phyloP scores from a whole-genome alignment of 1,140 invertebrate species.

The Zaprionus taronus region DNA sequence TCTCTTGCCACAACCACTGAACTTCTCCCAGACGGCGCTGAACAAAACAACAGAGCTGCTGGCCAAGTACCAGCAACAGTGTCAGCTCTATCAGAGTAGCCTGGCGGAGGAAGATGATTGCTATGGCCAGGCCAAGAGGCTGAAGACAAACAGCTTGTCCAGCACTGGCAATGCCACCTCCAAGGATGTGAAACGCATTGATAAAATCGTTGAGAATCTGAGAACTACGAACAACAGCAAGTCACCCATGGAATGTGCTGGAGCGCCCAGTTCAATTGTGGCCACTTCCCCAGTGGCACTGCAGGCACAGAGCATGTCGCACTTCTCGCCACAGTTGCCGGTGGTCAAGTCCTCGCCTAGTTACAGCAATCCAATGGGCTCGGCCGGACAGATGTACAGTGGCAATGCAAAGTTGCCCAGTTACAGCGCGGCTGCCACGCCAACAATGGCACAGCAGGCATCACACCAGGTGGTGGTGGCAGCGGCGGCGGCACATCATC shows the following conservation, averaged over 20 bases:
- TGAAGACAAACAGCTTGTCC: slow-evolving; percentile 39
- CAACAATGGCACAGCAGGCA: slow-evolving; percentile 62
- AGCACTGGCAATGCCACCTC: slow-evolving; percentile 11
- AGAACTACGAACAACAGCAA: slow-evolving; percentile 49
- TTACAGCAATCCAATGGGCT: slow-evolving; percentile 38
- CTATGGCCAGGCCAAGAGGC: slow-evolving; percentile 53
- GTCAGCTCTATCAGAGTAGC: slow-evolving; percentile 73
- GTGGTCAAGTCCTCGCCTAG: slow-evolving; percentile 67
- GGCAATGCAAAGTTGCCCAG: slow-evolving; percentile 51
- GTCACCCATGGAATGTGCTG: slow-evolving; percentile 54
- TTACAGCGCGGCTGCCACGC: slow-evolving; percentile 63
- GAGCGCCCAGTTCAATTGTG: slow-evolving; percentile 45
- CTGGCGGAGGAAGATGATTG: slow-evolving; percentile 63
- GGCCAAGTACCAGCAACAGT: slow-evolving; percentile 83
- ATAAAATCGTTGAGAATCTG: slow-evolving; percentile 76
- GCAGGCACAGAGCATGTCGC: slow-evolving; percentile 53
- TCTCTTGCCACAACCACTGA: slow-evolving; percentile 77
- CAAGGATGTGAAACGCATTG: slow-evolving; percentile 76
- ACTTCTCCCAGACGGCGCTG: slow-evolving; percentile 81
- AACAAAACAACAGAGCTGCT: slow-evolving; percentile 79
- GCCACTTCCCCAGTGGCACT: slow-evolving; percentile 66
- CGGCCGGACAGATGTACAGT: slow-evolving; percentile 48
- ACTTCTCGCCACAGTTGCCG: slow-evolving; percentile 66
- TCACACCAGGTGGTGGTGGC: slow-evolving; percentile 53
- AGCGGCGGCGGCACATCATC: slow-evolving; percentile 24